Percentiles rank a stretch among this genome's conserved stretches.
These are phyloP conservation scores for Cecidostiba fungosa DNA, from an alignment of 2,888 invertebrate genomes.

Conservation along the genomic window DNA sequence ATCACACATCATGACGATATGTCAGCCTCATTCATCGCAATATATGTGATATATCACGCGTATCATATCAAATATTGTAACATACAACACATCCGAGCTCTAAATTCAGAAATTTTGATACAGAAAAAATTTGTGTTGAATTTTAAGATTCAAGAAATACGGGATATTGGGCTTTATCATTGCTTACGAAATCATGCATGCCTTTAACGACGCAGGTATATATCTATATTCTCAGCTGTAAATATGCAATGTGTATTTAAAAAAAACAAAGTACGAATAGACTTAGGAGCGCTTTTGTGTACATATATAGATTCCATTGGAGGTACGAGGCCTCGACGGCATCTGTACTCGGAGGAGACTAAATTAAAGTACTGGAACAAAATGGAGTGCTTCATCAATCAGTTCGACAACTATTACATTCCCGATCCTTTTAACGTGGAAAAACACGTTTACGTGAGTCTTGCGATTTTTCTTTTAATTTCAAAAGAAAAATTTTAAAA, in stretches of 20 bases:
- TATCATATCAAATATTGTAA: neutral
- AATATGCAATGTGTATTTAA: neutral
- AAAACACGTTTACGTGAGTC: constrained; percentile 49
- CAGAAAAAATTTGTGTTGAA: constrained; percentile 1
- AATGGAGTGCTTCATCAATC: constrained; percentile 56
- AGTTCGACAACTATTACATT: constrained; percentile 57
- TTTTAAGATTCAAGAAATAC: constrained; percentile 51
- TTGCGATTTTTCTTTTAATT: neutral
- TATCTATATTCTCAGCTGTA: neutral
- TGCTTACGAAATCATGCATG: constrained; percentile 57
- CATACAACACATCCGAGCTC: neutral
- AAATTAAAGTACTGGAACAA: constrained; percentile 50
- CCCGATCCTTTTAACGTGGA: constrained; percentile 42
- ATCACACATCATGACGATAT: neutral
- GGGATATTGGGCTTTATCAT: constrained; percentile 52
- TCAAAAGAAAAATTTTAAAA: no score
- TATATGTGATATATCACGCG: neutral
- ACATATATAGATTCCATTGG: constrained; percentile 37
- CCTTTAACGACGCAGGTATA: constrained; percentile 56
- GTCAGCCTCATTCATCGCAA: neutral
- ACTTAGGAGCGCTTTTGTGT: neutral
- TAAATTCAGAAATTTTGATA: neutral
- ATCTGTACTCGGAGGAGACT: constrained; percentile 54
- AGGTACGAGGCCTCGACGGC: constrained; percentile 19
- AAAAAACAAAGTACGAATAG: neutral